Base-by-base conservation (phyloP, 2,797 vertebrate genomes). In the Periophthalmus magnuspinnatus region DNA sequence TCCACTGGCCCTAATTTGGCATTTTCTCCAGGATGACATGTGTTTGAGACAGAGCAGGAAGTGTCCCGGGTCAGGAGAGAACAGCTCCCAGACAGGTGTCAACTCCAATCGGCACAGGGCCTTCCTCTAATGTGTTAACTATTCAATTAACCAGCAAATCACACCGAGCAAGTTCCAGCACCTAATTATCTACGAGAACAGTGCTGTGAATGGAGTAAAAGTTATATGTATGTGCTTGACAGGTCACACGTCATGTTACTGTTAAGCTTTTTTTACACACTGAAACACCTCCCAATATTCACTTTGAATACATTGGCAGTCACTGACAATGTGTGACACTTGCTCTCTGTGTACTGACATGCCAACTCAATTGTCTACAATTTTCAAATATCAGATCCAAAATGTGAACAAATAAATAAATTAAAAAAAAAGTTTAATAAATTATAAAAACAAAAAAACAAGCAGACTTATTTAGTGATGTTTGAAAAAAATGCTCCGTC, bases 51-150 rank as follows among this genome's bases (percentile, higher is more conserved):
- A 72, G 81, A 81, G 79, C 75, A 86, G 86, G 84, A 89, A 81
- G 78, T 81, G 86, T 87, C 89, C 74, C 80, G 79, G 82, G 77
- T 80, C 57, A 55, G 75, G 66, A 79, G 72, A 80, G 88, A 84
- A 75, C 70, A 47, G 66, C 86, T 80, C 78, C 71, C 81, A 92
- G 93, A 92, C 92, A 93, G 90, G 85, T 92, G 90, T 90, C 92
- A 86, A 87, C 87, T 90, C 81, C 87, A 81, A 90, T 91, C 83
- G 79, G 78, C 72, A 64, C 69, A 16, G 83, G 77, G 77, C 71
- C 84, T 72, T 77, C 79, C 74, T 90, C 85, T 84, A 82, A 90
- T 83, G 77, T 85, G 84, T 89, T 91, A 93, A 90, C 90, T 88
- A 89, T 91, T 92, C 89, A 91, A 93, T 92, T 89, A 93, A 85